These are phyloP conservation scores for Octodon degus DNA, from an alignment of 2,113 vertebrate genomes.

Conservation along the genomic window DNA sequence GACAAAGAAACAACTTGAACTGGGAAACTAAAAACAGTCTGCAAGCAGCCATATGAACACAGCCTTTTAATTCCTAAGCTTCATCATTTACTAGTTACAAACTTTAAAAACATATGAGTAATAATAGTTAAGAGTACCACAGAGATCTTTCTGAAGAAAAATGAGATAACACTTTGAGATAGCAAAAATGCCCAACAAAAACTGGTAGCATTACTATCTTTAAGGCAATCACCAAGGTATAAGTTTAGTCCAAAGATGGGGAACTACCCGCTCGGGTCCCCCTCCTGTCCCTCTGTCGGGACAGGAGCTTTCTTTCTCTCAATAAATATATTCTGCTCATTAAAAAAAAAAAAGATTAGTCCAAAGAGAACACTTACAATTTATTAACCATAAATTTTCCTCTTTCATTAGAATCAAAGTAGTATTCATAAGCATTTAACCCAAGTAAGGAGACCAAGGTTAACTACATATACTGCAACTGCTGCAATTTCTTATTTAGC, in stretches of 20 bases:
- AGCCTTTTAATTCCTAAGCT: not conserved
- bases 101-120: not conserved
- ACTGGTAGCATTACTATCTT: not conserved
- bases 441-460: not conserved
- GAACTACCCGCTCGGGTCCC: too few species aligned
- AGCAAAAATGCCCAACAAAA: conserved; percentile 29
- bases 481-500: not conserved
- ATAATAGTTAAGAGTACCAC: not conserved
- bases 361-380: not conserved
- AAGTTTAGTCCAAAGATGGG: conserved; percentile 4
- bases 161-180: not conserved
- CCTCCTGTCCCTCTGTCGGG: too few species aligned
- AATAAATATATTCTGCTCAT: too few species aligned
- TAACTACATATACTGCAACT: not conserved
- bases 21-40: not conserved
- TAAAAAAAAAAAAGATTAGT: too few species aligned
- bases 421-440: not conserved
- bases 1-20: not conserved
- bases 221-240: not conserved
- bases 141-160: conserved; percentile 16
- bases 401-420: conserved; percentile 29
- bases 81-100: not conserved
- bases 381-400: not conserved
- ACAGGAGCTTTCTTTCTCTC: too few species aligned
- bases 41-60: not conserved